Evolutionary conservation across 1,140 invertebrate genomes (phyloP), one percentile per base, ranked within the genome.

Genomic region (Lycorma delicatula): DNA sequence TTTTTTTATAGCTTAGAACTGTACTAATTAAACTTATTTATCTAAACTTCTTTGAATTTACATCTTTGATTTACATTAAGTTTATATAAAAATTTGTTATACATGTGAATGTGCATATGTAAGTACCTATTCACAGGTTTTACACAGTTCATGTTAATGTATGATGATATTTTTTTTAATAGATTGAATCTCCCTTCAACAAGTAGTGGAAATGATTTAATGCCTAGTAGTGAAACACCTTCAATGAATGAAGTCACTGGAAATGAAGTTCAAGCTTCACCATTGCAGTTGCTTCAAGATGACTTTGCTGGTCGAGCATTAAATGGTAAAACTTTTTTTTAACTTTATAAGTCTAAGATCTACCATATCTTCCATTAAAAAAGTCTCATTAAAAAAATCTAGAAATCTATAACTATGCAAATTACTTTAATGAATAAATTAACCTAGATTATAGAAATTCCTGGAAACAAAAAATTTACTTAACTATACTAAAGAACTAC

Each of bases 211-310:
- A 34, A 27, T 22, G 57, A 38, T 5, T 28, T 29, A 25, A 53
- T 56, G 25, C 36, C 26, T 26, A 53, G 20, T 27, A 36, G 26
- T 31, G 34, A 16, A n/a, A 16, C n/a, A 1, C 51, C n/a, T 25
- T 54, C 13, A 31, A 26, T 53, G 13, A 58, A 54, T 25, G 63
- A 64, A 25, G 50, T 62, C 13, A 59, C 58, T 4, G 56, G 54
- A 12, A 64, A 64, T 49, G 63, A 64, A 22, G 60, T 64, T 9
- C 63, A 62, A 23, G 60, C 63, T 23, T 49, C 63, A 16, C 58
- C 63, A 11, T 48, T 64, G 1, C 44, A 48, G 46, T 51, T 56
- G 18, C n/a, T 34, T 34, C 34, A 44, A n/a, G 58, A 59, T 12
- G 38, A 22, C 3, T 29, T 57, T 23, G 16, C 31, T 50, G 56